A percentile compares a stretch with the other conserved stretches of the same genome.
These are phyloP conservation scores for Drosophila sp. DNA, from an alignment of 1,140 invertebrate genomes.

Conservation along the genomic window DNA sequence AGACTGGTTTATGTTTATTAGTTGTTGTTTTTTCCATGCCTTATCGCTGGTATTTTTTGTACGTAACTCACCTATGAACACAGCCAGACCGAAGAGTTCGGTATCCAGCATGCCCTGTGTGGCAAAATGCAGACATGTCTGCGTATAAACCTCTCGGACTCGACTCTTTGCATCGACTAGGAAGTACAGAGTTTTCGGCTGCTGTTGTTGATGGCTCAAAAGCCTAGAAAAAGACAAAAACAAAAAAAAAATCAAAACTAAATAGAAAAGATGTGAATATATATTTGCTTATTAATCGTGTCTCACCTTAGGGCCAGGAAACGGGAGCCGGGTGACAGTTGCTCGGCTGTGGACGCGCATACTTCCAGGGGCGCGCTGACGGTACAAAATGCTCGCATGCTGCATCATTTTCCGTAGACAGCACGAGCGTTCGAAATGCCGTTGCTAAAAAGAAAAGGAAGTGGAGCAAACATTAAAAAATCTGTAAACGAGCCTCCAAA, in stretches of 20 bases:
- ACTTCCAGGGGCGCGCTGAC: conserved; percentile 83
- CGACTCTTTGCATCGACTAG: conserved; percentile 90
- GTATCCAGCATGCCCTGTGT: conserved; percentile 91
- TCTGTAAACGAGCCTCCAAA: background rate
- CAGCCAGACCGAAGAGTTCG: conserved; percentile 92
- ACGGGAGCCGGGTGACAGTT: conserved; percentile 82
- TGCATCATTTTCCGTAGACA: conserved; percentile 83
- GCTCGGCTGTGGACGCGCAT: conserved; percentile 83
- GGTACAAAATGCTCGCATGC: conserved; percentile 84
- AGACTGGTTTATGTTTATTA: conserved; percentile 81
- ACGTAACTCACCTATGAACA: conserved; percentile 88
- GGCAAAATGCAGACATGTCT: conserved; percentile 90
- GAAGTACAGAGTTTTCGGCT: conserved; percentile 83
- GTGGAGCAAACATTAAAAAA: background rate
- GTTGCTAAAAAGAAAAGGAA: conserved; percentile 51
- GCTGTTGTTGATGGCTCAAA: conserved; percentile 82
- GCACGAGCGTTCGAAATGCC: conserved; percentile 79
- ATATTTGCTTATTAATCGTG: background rate
- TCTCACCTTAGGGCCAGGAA: conserved; percentile 82
- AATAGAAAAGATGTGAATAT: background rate
- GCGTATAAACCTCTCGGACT: conserved; percentile 92
- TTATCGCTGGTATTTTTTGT: conserved; percentile 59
- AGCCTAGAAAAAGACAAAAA: conserved; percentile 52
- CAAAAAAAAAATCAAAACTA: background rate
- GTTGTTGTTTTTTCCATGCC: conserved; percentile 78